phyloP scores from a whole-genome alignment of 1,140 invertebrate species.

The Hermetia illucens region DNA sequence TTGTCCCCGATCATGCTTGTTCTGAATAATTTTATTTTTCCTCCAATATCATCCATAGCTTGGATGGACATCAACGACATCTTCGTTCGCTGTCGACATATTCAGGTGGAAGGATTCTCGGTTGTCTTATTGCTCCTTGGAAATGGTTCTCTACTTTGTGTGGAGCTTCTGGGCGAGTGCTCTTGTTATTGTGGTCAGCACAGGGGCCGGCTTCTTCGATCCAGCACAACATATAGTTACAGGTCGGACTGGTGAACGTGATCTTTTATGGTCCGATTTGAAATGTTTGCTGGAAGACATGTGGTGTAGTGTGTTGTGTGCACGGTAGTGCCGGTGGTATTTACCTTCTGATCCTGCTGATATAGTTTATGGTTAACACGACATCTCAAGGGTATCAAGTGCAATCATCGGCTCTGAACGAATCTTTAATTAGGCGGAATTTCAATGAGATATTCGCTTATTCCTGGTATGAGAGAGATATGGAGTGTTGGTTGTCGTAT shows the following conservation, averaged over 20 bases:
- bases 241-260: not conserved
- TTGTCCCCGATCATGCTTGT: too few species aligned
- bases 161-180: not conserved
- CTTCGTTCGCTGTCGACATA: too few species aligned
- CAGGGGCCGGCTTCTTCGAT: not conserved
- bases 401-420: not conserved
- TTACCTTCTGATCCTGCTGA: not conserved
- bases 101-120: not conserved
- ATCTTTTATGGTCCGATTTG: too few species aligned
- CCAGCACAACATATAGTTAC: not conserved
- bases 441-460: not conserved
- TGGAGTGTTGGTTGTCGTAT: too few species aligned
- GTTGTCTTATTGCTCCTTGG: not conserved
- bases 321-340: not conserved
- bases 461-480: not conserved
- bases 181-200: not conserved
- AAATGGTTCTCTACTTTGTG: not conserved
- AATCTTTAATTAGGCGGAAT: not conserved
- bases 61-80: too few species aligned
- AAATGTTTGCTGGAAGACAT: too few species aligned
- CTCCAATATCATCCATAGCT: not conserved
- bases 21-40: not conserved
- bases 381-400: slow-evolving; percentile 1
- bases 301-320: too few species aligned
- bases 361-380: not conserved